A percentile compares a stretch with the other conserved stretches of the same genome.
Conservation (phyloP, 2,797 vertebrate genomes). For the Smutsia gigantea region DNA sequence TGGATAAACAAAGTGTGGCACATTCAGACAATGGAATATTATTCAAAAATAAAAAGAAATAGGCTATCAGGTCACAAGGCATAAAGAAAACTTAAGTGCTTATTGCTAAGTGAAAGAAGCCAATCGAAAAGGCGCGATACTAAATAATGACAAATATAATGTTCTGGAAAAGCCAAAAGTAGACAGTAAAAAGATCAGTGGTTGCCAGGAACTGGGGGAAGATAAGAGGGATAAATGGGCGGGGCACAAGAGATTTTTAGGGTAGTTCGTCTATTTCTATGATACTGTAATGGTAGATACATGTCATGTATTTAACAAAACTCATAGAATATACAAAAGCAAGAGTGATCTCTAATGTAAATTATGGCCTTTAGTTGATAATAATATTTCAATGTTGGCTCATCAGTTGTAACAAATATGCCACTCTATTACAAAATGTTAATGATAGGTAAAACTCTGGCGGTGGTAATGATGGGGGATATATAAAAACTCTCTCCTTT, state of each 20-base stretch:
- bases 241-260: background rate
- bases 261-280: background rate
- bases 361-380: background rate
- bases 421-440: background rate
- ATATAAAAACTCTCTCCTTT: background rate
- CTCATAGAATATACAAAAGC: background rate
- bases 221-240: background rate
- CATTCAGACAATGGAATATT: background rate
- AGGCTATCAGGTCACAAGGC: background rate
- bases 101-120: background rate
- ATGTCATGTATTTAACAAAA: background rate
- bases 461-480: rapidly evolving
- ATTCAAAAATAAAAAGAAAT: background rate
- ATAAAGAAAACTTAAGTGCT: rapidly evolving
- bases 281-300: too few relatives aligned
- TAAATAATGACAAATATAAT: background rate
- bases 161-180: background rate
- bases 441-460: background rate
- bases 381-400: background rate
- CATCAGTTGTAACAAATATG: background rate
- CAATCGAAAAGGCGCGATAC: background rate
- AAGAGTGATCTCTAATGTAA: background rate
- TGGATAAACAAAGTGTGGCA: background rate
- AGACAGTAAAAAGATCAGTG: background rate
- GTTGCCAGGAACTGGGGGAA: rapidly evolving